Base-by-base conservation (phyloP, 1,140 invertebrate genomes). In the Drosophila pectinifera region DNA sequence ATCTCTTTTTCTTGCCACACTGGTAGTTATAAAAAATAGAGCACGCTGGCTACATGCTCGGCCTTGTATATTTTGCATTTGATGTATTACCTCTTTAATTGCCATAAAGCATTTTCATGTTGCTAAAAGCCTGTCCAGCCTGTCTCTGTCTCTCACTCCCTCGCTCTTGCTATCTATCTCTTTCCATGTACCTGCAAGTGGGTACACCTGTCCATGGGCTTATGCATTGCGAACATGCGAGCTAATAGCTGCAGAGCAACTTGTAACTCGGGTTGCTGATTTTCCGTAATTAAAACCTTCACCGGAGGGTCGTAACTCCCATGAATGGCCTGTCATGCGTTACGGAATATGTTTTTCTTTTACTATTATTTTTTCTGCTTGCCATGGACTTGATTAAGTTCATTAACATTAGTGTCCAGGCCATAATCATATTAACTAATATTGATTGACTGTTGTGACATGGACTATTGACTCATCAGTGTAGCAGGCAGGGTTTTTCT, bases 41-140 rank as follows among this genome's bases (percentile, higher is more conserved):
- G 68, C 42, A 26, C 45, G 58, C 38, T 49, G 49, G 56, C 59
- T 70, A 45, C 26, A 73, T 76, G 22, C 39, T 16, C 51, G 22
- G 59, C 36, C 48, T 16, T 62, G 59, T 46, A 42, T 69, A 78
- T 65, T 77, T 77, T 76, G 61, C 81, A 84, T 80, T 80, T 85
- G 78, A 77, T 84, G 65, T 85, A 88, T 88, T 88, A 77, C 80
- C 72, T 61, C 82, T 88, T 86, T 83, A 88, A 88, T 88, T 79
- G 84, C 79, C 74, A 83, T 88, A 86, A 88, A 86, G 83, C 83
- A 86, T 86, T 86, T 86, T 67, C 83, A 88, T 88, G 83, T 86
- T 80, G 75, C 48, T 78, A 67, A 86, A 86, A 86, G 65, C 82
- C 59, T 78, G 81, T 69, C 59, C 54, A 45, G 11, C 5, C 18